Base-by-base conservation (phyloP, 2,113 vertebrate genomes). In the Cromileptes altivelis region DNA sequence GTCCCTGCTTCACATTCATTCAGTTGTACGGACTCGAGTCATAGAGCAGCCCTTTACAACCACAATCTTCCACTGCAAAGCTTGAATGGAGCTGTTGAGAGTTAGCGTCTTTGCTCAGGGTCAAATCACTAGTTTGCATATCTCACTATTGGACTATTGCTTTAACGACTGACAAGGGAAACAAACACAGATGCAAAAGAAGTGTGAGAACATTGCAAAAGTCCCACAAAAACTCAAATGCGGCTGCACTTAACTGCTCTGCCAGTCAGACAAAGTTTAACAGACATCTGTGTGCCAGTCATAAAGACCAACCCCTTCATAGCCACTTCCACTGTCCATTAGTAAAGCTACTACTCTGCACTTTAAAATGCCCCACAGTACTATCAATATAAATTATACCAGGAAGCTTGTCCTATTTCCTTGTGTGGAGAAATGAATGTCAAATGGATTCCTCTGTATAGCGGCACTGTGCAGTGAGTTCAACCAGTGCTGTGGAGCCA, bases 241-340 rank as follows among this genome's bases (percentile, higher is more conserved):
- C 5, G 52, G 15, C n/a, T 65, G 2, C 13, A 56, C 19, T 55
- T 84, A 78, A 62, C 23, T 4, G 14, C 50, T 83, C 42, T 18
- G 50, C 30, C 27, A 63, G 30, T 30, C 45, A 3, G 37, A 55
- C 27, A 15, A 49, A 85, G 64, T 74, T 85, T 55, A 78, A 81
- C 18, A 63, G 47, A 72, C 13, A 71, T 83, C 62, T 82, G 21
- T 67, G n/a, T 19, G 68, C 68, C 75, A 70, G 70, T 85, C 61
- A 75, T 73, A 30, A 71, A 75, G 67, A 91, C 82, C 80, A 89
- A 90, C 92, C 47, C 81, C 68, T 88, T 84, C 68, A 68, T 17
- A 87, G 19, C 65, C 82, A 80, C 85, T 89, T 90, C 70, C 84
- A 71, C 53, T 81, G 79, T 80, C 85, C 90, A 92, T 93, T 91